Base-by-base conservation (phyloP, 2,797 vertebrate species). In the Chelon auratus region DNA sequence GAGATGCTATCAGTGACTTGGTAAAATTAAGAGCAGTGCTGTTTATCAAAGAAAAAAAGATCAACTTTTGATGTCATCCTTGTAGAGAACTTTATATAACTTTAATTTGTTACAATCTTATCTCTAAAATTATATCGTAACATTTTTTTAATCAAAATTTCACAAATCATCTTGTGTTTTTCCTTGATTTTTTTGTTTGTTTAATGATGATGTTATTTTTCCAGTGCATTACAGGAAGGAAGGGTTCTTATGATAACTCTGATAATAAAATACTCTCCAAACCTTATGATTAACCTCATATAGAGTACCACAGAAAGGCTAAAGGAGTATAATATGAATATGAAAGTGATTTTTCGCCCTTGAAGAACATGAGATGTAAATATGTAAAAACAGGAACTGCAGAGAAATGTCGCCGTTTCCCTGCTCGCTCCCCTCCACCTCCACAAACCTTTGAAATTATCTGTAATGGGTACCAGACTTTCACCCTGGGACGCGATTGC, bases 381-480 rank as follows among this genome's bases (percentile, higher is more conserved):
- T 18, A 71, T 65, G 39, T 68, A 64, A 68, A 79, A 75, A 79
- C 51, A 79, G 64, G 39, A 75, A 81, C 58, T 58, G 24, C 37
- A 22, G 3, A 52, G 71, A 65, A 68, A 74, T 59, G 69, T 82
- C 74, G 42, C 69, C 4, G 40, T 59, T 56, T 70, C 40, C 11
- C 63, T 74, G 77, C 61, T 26, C 30, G 18, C 56, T 53, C 30
- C 63, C 68, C n/a, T 81, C 66, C 64, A 72, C 81, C 74, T 63
- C 64, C 71, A 26, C n/a, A 40, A 69, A 69, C 72, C 79, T 88
- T 84, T 86, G 84, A 91, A 91, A 77, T 86, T 13, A 81, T 81
- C 80, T 70, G 22, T 92, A 93, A 95, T 94, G 84, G 80, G 79
- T 68, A 84, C 84, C 93, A 95, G 88, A 88, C 91, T 93, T 91